Evolutionary conservation across 2,888 invertebrate species (phyloP), one percentile per base, ranked within the genome.

Genomic region (Podotricha telesiphe): DNA sequence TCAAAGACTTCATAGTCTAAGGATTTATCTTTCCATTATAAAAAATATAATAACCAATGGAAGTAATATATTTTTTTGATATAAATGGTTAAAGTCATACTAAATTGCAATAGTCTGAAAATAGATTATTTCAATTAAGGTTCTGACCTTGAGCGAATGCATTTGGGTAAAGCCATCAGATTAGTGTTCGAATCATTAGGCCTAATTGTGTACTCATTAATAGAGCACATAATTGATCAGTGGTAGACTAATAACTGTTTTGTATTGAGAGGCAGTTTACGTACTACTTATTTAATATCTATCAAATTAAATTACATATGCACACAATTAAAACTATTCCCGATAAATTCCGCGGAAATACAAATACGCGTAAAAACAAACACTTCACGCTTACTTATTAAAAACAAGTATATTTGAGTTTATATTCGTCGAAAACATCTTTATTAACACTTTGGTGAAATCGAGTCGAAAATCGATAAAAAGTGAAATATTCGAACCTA

Each of bases 141-240:
- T 55, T n/a, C 55, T 34, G 34, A 55, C n/a, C n/a, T n/a, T n/a
- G n/a, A 55, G 37, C 34, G 13, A 55, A 34, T 34, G 17, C 17
- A 34, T 17, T 55, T 55, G 34, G 17, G 17, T 37, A 19, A 34
- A 34, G 55, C 34, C 11, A 55, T 55, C 34, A 17, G 55, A n/a
- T 55, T 53, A 53, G 53, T 34, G 10, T 22, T 28, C n/a, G 11
- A 47, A n/a, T 61, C 10, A 20, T 61, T 61, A 28, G 61, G 17
- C 13, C 17, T 62, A 7, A n/a, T 62, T 34, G 28, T 48, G 34
- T 34, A 28, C 1, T 59, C 17, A 45, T 45, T 59, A 28, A 17
- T 22, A 22, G 10, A 59, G 22, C 45, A 59, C 17, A 22, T 59
- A 28, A 28, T 45, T 22, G 11, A 22, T 59, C 4, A 4, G 42